Conservation (phyloP, 2,888 invertebrate genomes). For the Tenthredo scrophulariae region DNA sequence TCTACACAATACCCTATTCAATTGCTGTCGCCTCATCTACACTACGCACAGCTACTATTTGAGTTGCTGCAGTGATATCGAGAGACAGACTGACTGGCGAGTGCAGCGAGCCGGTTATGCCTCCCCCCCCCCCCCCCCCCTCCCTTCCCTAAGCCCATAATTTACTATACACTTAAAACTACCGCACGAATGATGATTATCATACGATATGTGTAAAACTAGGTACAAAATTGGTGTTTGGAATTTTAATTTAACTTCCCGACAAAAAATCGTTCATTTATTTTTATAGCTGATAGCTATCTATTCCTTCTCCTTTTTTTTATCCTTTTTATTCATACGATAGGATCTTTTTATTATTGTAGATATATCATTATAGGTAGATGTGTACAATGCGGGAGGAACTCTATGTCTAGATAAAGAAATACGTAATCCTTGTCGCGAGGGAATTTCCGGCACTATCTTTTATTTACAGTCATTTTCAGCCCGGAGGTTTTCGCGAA, state of each 20-base stretch:
- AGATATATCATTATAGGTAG: neutral
- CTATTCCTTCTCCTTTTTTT: neutral
- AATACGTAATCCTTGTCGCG: neutral
- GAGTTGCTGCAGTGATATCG: slow-evolving; percentile 9
- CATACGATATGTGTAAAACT: neutral
- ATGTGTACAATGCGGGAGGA: neutral
- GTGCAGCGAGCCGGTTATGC: neutral
- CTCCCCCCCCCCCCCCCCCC: neutral
- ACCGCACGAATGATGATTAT: neutral
- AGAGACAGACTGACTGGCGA: neutral
- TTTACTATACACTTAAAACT: neutral
- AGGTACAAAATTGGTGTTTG: neutral
- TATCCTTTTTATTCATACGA: neutral
- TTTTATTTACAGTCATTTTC: slow-evolving; percentile 12
- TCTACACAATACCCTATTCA: slow-evolving; percentile 15
- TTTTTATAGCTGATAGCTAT: neutral
- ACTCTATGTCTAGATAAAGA: neutral
- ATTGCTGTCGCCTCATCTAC: neutral
- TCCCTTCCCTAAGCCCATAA: too few relatives aligned
- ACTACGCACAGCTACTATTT: neutral
- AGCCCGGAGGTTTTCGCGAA: neutral
- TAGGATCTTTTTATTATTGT: neutral
- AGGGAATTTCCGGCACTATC: neutral
- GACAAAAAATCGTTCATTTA: neutral
- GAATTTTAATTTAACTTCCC: neutral